Evolutionary conservation across 2,797 vertebrate genomes (phyloP).

Genomic region (Sphenodon punctatus): DNA sequence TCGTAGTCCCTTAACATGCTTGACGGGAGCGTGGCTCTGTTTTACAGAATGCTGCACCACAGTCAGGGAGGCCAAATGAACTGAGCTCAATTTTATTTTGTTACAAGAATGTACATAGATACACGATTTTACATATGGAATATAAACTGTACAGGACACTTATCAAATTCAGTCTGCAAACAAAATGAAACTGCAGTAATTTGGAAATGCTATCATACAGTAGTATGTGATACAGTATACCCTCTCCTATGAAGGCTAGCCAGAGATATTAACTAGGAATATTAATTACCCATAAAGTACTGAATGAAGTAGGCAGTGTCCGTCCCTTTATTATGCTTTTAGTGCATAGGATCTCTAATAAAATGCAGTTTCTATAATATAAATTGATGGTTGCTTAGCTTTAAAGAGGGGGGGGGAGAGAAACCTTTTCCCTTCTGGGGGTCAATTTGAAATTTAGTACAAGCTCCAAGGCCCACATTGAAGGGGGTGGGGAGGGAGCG

Average conservation of each 20-base stretch:
- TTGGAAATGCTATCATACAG: not conserved
- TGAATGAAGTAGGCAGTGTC: not conserved
- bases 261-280: not conserved
- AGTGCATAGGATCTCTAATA: too few species aligned
- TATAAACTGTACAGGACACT: not conserved
- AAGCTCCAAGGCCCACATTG: too few species aligned
- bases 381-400: not conserved
- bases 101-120: not conserved
- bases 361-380: too few species aligned
- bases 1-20: fast-evolving
- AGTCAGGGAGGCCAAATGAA: not conserved
- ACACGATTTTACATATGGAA: not conserved
- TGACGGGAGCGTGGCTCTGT: not conserved
- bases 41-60: not conserved
- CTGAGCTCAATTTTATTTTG: constrained; percentile 8
- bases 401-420: too few species aligned
- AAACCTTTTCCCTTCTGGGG: too few species aligned
- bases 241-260: not conserved
- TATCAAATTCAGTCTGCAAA: constrained; percentile 7
- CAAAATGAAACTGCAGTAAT: not conserved
- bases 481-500: too few species aligned
- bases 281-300: not conserved
- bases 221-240: not conserved
- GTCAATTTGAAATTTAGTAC: too few species aligned
- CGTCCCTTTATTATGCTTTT: too few species aligned